Evolutionary conservation across 1,140 invertebrate genomes (phyloP), one percentile per base, ranked within the genome.

Genomic region (Asobara japonica): DNA sequence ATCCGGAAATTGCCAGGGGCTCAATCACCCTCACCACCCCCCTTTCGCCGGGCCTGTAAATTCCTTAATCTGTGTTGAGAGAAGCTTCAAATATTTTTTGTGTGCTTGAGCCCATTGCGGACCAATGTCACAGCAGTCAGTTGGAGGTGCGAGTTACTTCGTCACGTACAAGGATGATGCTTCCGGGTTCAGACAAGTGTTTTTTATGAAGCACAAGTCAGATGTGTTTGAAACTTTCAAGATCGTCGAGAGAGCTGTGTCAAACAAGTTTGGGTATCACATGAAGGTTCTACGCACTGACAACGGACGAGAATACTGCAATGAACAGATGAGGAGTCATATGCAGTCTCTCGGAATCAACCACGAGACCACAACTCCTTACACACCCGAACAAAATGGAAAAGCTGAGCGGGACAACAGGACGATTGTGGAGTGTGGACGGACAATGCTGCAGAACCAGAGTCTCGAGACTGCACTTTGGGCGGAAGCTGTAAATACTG

Each of bases 331-430:
- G n/a, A n/a, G n/a, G n/a, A n/a, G n/a, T n/a, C n/a, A n/a, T n/a
- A n/a, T n/a, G n/a, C n/a, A n/a, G n/a, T n/a, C n/a, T n/a, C n/a
- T n/a, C n/a, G 82, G 84, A n/a, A 86, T 88, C 36, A 70, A 45
- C 30, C 83, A 87, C 69, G 79, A 86, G 76, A 79, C 66, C 4
- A 80, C 79, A n/a, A 78, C 82, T 16, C 65, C 83, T 4, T 89
- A 89, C 71, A 87, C 84, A 5, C 86, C 88, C 1, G 73, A 90
- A 76, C 83, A 89, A 74, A 90, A 90, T 77, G 86, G 87, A 7
- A 76, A 78, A 29, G 80, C 82, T 18, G 88, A 89, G 73, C 72
- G 80, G 56, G 80, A 83, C 66, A 88, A 81, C 60, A 70, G 86
- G 69, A 87, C 80, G 18, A 22, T 88, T 38, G 80, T 87, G 20